These are phyloP conservation scores for Cepaea hortensis DNA, from an alignment of 2,888 invertebrate species.

Conservation along the genomic window DNA sequence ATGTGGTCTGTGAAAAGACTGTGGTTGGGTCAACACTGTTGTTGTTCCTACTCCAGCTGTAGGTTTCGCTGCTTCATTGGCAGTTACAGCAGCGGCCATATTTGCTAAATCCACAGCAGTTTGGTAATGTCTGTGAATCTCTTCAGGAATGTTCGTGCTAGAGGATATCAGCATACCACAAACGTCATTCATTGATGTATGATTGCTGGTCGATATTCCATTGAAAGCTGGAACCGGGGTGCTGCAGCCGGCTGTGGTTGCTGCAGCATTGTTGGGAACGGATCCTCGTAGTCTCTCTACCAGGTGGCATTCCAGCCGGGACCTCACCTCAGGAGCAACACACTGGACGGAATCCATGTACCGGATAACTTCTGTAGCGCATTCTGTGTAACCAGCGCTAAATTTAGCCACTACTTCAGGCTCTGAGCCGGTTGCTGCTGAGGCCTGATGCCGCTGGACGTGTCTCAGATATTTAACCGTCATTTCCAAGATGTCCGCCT, in stretches of 20 bases:
- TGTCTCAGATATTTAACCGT: constrained; percentile 72
- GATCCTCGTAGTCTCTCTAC: constrained; percentile 56
- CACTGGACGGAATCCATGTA: constrained; percentile 68
- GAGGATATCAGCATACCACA: neutral
- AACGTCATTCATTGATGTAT: neutral
- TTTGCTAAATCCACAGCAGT: constrained; percentile 44
- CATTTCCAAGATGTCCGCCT: constrained; percentile 75
- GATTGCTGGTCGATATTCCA: neutral
- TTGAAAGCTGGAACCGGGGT: neutral
- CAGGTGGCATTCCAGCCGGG: constrained; percentile 67
- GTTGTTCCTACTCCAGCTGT: neutral
- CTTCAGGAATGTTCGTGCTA: neutral
- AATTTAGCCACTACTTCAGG: constrained; percentile 68
- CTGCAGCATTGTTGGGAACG: neutral
- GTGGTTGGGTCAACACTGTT: neutral
- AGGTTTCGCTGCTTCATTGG: neutral
- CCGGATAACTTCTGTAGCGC: constrained; percentile 71
- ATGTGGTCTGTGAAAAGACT: neutral
- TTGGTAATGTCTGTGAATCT: constrained; percentile 38
- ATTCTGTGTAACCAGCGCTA: constrained; percentile 72
- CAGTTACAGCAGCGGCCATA: constrained; percentile 30
- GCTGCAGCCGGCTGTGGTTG: neutral
- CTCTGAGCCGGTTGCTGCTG: constrained; percentile 41
- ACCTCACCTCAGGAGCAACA: constrained; percentile 64
- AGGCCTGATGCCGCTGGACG: constrained; percentile 67